Conservation (phyloP, 2,888 invertebrate species). For the Andrena chrysosceles region DNA sequence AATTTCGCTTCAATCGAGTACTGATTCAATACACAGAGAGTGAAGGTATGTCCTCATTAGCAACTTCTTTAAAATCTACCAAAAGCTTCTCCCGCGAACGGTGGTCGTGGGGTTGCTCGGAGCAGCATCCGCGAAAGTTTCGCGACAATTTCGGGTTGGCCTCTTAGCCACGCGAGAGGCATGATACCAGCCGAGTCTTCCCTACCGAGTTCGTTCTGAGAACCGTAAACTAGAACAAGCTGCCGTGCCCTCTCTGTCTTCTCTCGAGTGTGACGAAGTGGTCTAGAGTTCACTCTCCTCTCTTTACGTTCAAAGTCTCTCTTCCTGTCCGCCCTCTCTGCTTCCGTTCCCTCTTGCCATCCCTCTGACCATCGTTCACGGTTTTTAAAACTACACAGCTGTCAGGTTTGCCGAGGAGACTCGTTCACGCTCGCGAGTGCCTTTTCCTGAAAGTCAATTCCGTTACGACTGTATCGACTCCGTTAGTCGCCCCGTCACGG, state of each 20-base stretch:
- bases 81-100: conserved; percentile 2
- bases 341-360: background rate
- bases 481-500: background rate
- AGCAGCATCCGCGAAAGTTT: conserved; percentile 53
- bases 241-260: conserved; percentile 73
- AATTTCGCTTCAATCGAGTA: background rate
- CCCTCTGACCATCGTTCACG: conserved; percentile 12
- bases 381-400: conserved; percentile 48
- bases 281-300: conserved; percentile 71
- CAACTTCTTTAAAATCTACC: background rate
- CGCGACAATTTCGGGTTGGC: conserved; percentile 64
- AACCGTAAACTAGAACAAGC: conserved; percentile 80
- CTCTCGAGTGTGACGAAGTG: conserved; percentile 78
- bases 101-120: conserved; percentile 44
- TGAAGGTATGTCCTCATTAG: background rate
- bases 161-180: conserved; percentile 66
- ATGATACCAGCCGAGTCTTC: conserved; percentile 55
- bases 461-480: conserved; percentile 4
- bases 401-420: background rate
- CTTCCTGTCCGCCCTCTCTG: conserved; percentile 45
- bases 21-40: background rate
- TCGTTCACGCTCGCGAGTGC: conserved; percentile 41
- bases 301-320: conserved; percentile 62
- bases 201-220: conserved; percentile 68
- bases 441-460: background rate